A percentile compares a stretch with the other conserved stretches of the same genome.
Evolutionary conservation across 2,797 vertebrate species (phyloP).

Genomic region (Odontamblyopus lacepedii): DNA sequence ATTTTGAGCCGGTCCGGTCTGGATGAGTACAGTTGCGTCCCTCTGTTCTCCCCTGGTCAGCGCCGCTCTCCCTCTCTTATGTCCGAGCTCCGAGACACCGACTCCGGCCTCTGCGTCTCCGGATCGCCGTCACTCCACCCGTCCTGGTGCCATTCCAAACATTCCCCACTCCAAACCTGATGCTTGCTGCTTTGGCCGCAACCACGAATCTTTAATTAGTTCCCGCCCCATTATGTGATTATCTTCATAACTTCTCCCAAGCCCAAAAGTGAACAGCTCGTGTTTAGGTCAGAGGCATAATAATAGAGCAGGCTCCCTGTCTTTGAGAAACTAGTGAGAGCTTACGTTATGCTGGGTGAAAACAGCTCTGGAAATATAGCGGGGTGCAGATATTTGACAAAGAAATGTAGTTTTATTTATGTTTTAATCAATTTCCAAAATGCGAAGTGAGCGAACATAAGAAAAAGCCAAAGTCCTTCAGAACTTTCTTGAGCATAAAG

Average conservation of each 20-base stretch:
- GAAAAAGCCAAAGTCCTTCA: no score
- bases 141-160: conserved; percentile 35
- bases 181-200: conserved; percentile 13
- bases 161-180: conserved; percentile 31
- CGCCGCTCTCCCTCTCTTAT: conserved; percentile 43
- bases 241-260: conserved; percentile 3
- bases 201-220: conserved; percentile 16
- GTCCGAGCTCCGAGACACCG: conserved; percentile 39
- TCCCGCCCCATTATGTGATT: conserved; percentile 4
- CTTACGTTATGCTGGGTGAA: no score
- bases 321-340: neutral
- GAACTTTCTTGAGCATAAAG: no score
- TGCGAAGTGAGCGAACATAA: no score
- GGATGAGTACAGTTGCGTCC: conserved; percentile 46
- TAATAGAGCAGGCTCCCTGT: neutral
- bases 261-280: neutral
- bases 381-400: no score
- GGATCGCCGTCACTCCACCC: conserved; percentile 29
- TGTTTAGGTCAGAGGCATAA: neutral
- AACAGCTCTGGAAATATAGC: no score
- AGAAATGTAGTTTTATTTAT: no score
- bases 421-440: no score
- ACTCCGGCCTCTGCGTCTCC: conserved; percentile 29
- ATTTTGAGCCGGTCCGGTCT: conserved; percentile 66
- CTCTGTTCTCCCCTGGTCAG: conserved; percentile 48